Percentiles rank a stretch among this genome's conserved stretches.
phyloP scores from a whole-genome alignment of 2,113 vertebrate species.

The Campylomormyrus numenius region DNA sequence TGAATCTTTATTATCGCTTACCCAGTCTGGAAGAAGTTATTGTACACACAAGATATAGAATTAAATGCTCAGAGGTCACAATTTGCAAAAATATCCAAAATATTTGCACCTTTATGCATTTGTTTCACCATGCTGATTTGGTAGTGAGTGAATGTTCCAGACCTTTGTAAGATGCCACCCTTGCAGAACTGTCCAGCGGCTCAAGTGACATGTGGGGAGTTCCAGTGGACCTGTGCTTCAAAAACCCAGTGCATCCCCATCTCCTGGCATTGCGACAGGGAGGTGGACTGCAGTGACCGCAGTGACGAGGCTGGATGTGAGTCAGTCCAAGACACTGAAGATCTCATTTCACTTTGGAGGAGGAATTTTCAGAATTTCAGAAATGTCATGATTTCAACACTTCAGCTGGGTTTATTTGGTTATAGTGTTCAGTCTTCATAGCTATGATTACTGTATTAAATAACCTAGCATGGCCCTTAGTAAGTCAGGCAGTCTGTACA shows the following conservation, averaged over 20 bases:
- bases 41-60: not conserved
- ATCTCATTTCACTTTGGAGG: not conserved
- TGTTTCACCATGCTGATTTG: not conserved
- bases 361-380: not conserved
- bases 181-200: slow-evolving; percentile 56
- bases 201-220: slow-evolving; percentile 46
- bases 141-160: not conserved
- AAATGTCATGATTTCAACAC: not conserved
- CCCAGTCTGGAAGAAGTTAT: not conserved
- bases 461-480: not conserved
- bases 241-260: slow-evolving; percentile 61
- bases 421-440: not conserved
- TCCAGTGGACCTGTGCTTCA: slow-evolving; percentile 67
- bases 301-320: slow-evolving; percentile 77
- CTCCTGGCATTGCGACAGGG: slow-evolving; percentile 73
- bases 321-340: no score
- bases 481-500: not conserved
- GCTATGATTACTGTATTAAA: not conserved
- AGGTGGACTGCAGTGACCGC: slow-evolving; percentile 68
- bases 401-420: not conserved
- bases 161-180: not conserved
- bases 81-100: not conserved
- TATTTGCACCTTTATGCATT: not conserved
- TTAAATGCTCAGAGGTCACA: not conserved
- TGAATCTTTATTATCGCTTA: not conserved